phyloP scores from a whole-genome alignment of 2,797 vertebrate species.

The Leucoraja ocellata region DNA sequence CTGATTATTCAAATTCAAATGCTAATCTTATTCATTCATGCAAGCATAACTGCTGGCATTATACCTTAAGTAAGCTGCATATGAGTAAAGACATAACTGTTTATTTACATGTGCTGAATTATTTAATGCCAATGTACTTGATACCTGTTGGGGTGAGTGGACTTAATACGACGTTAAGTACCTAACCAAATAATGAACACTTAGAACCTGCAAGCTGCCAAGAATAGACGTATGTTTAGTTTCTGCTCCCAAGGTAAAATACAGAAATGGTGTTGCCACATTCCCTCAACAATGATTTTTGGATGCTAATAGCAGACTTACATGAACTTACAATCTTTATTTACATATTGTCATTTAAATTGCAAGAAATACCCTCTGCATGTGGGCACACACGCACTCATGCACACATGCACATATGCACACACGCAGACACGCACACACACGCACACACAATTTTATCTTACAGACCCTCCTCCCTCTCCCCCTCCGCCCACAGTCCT shows the following conservation, averaged over 20 bases:
- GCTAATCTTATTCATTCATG: not conserved
- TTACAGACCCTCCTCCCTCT: too few relatives aligned
- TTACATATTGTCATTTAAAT: not conserved
- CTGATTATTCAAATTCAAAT: not conserved
- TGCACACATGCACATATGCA: not conserved
- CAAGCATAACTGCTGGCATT: not conserved
- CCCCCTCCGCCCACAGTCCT: too few relatives aligned
- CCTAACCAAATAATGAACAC: not conserved
- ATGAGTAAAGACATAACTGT: not conserved
- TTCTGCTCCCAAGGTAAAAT: not conserved
- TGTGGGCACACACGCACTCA: too few relatives aligned
- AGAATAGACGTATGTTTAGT: not conserved
- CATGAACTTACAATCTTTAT: not conserved
- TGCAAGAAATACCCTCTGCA: too few relatives aligned
- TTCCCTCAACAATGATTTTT: not conserved
- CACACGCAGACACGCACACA: not conserved
- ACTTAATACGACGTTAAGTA: not conserved
- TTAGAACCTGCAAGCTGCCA: not conserved
- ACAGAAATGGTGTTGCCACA: not conserved
- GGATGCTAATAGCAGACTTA: not conserved
- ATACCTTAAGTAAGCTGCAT: not conserved
- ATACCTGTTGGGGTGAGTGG: not conserved
- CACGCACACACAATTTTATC: not conserved
- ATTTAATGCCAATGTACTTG: not conserved
- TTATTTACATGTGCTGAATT: conserved; percentile 10